phyloP scores from a whole-genome alignment of 37 sponge, comb jelly and placozoan genomes.

The Halichondria panicea region DNA sequence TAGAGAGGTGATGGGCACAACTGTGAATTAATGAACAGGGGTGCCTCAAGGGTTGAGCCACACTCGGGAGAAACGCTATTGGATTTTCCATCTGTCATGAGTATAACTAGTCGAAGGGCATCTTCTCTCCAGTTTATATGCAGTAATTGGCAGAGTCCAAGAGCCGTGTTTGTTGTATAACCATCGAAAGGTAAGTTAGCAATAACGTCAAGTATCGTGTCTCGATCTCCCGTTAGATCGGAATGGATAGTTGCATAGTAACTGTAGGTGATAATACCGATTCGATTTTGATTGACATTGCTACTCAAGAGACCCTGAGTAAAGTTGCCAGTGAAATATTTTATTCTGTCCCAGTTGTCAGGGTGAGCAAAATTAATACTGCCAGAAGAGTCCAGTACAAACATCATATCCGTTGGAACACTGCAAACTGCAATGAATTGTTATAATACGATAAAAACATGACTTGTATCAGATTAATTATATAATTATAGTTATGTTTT shows the following conservation, averaged over 20 bases:
- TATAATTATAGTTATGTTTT: too few relatives aligned
- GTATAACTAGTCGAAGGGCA: background rate
- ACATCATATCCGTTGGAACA: constrained; percentile 1
- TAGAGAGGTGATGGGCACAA: too few relatives aligned
- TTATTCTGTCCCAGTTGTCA: background rate
- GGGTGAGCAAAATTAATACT: background rate
- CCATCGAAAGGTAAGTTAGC: constrained; percentile 1
- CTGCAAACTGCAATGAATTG: constrained; percentile 2
- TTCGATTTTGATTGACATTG: background rate
- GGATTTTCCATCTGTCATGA: constrained; percentile 17
- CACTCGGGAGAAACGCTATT: constrained; percentile 1
- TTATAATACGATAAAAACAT: background rate
- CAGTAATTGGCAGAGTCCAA: constrained; percentile 5
- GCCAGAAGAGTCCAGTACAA: constrained; percentile 19
- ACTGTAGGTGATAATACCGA: constrained; percentile 3
- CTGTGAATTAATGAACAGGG: too few relatives aligned
- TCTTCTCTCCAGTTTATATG: background rate
- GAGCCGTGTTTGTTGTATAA: constrained; percentile 10
- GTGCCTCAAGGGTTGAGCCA: constrained; percentile 1
- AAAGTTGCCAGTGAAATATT: background rate
- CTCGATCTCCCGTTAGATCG: background rate
- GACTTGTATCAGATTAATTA: too few relatives aligned
- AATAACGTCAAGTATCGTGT: background rate
- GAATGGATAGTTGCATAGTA: background rate
- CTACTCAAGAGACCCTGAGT: background rate